Evolutionary conservation across 2,113 vertebrate species (phyloP).

Genomic region (Phrynocephalus versicolor): DNA sequence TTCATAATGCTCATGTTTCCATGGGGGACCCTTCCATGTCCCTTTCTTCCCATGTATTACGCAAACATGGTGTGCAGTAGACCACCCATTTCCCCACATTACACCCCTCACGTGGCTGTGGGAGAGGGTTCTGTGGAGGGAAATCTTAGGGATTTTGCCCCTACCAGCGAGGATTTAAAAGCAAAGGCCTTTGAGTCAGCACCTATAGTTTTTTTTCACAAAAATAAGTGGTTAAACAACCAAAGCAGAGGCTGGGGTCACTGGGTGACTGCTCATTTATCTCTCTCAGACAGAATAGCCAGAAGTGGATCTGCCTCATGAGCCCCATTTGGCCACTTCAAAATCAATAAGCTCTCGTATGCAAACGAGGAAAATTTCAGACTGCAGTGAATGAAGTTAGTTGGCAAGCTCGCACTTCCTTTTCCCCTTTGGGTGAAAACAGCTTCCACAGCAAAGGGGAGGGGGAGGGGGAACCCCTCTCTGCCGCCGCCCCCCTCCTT

Average conservation of each 20-base stretch:
- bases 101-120: neutral
- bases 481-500: slow-evolving; percentile 40
- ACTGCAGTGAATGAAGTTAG: slow-evolving; percentile 2
- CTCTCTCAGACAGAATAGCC: slow-evolving; percentile 46
- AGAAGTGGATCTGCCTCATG: slow-evolving; percentile 41
- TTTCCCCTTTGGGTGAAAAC: slow-evolving; percentile 15
- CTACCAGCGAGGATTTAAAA: neutral
- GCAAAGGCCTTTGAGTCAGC: slow-evolving; percentile 14
- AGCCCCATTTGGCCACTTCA: slow-evolving; percentile 35
- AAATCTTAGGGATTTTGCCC: neutral
- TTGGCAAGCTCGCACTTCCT: neutral
- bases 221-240: neutral
- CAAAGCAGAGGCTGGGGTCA: slow-evolving; percentile 23
- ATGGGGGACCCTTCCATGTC: neutral
- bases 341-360: slow-evolving; percentile 48
- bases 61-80: too few species aligned
- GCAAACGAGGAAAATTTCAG: slow-evolving; percentile 33
- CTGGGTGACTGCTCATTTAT: slow-evolving; percentile 20
- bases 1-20: too few species aligned
- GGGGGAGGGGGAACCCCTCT: slow-evolving; percentile 29
- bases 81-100: neutral
- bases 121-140: neutral
- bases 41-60: neutral
- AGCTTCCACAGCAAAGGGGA: slow-evolving; percentile 36
- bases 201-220: slow-evolving; percentile 11